Conservation (phyloP, 1,140 invertebrate genomes). For the Bradysia coprophila region DNA sequence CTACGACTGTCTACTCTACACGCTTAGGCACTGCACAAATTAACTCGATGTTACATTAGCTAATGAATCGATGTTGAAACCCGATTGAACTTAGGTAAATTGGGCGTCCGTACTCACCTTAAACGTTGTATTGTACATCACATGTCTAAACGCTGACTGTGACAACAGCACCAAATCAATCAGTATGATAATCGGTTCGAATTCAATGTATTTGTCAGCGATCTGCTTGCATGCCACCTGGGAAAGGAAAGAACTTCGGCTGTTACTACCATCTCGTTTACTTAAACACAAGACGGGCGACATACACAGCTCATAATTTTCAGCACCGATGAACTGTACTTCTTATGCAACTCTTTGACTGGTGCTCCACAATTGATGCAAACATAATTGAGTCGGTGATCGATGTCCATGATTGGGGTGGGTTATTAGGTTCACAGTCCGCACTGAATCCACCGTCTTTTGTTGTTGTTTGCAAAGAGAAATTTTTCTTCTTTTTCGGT, state of each 20-base stretch:
- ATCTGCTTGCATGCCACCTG: conserved; percentile 49
- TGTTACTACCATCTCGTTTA: not conserved
- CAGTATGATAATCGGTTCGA: conserved; percentile 64
- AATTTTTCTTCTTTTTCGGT: too few relatives aligned
- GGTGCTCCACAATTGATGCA: conserved; percentile 48
- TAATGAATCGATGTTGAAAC: too few relatives aligned
- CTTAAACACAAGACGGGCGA: not conserved
- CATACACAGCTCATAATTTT: conserved; percentile 56
- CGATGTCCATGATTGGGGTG: too few relatives aligned
- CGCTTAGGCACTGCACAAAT: too few relatives aligned
- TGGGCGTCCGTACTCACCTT: too few relatives aligned
- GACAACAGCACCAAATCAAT: conserved; percentile 66
- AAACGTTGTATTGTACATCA: conserved; percentile 57
- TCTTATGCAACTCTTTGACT: conserved; percentile 38
- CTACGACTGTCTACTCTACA: too few relatives aligned
- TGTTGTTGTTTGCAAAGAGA: too few relatives aligned
- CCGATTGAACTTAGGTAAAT: too few relatives aligned
- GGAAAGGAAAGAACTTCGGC: conserved; percentile 16
- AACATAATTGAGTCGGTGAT: too few relatives aligned
- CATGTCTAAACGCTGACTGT: conserved; percentile 59
- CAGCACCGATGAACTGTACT: conserved; percentile 44
- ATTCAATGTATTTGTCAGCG: conserved; percentile 80
- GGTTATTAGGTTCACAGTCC: too few relatives aligned
- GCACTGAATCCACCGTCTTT: too few relatives aligned
- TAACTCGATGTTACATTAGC: too few relatives aligned